These are phyloP conservation scores for Mobula birostris DNA, from an alignment of 2,113 vertebrate species.

Conservation along the genomic window DNA sequence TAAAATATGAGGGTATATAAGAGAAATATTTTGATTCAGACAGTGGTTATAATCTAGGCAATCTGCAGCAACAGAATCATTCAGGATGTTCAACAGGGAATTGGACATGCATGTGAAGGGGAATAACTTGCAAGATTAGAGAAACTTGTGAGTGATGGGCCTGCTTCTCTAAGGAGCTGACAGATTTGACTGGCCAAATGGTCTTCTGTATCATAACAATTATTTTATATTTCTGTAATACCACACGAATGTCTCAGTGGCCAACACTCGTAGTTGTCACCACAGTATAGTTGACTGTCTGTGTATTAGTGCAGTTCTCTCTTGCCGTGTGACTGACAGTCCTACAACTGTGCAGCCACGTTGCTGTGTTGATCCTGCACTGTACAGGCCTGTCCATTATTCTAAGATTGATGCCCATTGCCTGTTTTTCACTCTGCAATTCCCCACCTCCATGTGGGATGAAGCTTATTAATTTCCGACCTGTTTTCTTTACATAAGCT, in stretches of 20 bases:
- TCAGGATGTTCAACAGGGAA: no score
- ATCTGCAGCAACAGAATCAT: no score
- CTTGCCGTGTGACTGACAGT: neutral
- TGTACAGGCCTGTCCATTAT: neutral
- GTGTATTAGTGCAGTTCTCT: neutral
- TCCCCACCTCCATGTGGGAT: neutral
- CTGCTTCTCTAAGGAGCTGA: no score
- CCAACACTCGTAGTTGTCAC: neutral
- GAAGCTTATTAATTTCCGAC: neutral
- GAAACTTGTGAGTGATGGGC: no score
- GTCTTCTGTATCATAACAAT: no score
- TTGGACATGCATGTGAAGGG: no score
- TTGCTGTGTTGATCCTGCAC: neutral
- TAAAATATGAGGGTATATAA: no score
- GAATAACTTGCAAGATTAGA: no score
- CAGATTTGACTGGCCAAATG: no score
- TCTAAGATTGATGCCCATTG: neutral
- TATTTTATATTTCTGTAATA: neutral
- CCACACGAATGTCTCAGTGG: neutral
- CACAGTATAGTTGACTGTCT: neutral
- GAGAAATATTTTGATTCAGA: no score
- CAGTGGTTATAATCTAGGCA: no score
- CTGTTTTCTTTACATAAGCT: neutral
- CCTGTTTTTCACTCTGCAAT: no score
- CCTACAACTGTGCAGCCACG: neutral